Conservation (phyloP, 2,888 invertebrate genomes). For the Erebia epiphron region DNA sequence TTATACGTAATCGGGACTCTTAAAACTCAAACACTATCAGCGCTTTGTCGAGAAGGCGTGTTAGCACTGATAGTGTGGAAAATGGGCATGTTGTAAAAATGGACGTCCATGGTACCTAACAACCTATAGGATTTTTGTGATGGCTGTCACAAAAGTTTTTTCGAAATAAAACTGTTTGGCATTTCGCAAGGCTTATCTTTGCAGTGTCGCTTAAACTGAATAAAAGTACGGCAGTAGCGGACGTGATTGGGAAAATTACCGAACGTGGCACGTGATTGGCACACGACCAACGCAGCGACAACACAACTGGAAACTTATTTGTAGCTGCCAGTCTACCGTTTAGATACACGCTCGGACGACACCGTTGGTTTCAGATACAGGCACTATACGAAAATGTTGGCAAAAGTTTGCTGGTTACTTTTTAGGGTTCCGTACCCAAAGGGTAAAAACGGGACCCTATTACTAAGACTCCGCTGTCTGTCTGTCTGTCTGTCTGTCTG, state of each 20-base stretch:
- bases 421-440: too few relatives aligned
- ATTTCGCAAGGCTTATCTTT: conserved; percentile 26
- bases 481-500: too few relatives aligned
- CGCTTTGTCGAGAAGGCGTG: too few relatives aligned
- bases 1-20: too few relatives aligned
- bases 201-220: conserved; percentile 42
- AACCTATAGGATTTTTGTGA: too few relatives aligned
- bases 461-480: too few relatives aligned
- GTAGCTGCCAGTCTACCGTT: conserved; percentile 29
- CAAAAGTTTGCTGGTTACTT: conserved; percentile 29
- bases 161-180: conserved; percentile 13
- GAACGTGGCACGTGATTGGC: conserved; percentile 51
- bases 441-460: too few relatives aligned
- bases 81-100: too few relatives aligned
- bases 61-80: too few relatives aligned
- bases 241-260: conserved; percentile 53
- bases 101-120: too few relatives aligned
- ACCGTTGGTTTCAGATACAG: conserved; percentile 28
- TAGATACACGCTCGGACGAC: conserved; percentile 29
- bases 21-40: too few relatives aligned
- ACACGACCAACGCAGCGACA: conserved; percentile 50
- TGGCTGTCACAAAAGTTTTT: conserved; percentile 9
- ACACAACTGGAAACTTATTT: conserved; percentile 39
- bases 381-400: conserved; percentile 25
- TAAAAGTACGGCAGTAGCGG: conserved; percentile 46